A percentile compares a stretch with the other conserved stretches of the same genome.
These are phyloP conservation scores for Resseliella maxima DNA, from an alignment of 2,888 invertebrate genomes.

Conservation along the genomic window DNA sequence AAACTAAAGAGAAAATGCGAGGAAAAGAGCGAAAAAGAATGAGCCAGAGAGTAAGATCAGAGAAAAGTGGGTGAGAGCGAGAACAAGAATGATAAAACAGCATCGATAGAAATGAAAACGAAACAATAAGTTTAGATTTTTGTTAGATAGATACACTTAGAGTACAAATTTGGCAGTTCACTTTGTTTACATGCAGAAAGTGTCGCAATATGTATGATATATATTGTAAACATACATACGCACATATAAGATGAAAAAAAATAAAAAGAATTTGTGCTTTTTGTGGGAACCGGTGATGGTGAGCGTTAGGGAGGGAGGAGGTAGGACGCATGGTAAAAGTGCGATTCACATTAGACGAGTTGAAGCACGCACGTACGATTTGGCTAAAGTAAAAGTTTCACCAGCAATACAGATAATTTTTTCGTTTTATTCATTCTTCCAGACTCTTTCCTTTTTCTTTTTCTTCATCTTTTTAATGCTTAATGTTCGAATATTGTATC, in stretches of 20 bases:
- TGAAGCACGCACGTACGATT: conserved; percentile 20
- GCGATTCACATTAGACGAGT: not conserved
- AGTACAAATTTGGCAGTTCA: conserved; percentile 13
- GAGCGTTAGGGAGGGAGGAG: too few species aligned
- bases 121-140: conserved; percentile 8
- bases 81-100: not conserved
- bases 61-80: not conserved
- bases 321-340: too few species aligned
- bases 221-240: not conserved
- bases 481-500: not conserved
- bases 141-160: not conserved
- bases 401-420: not conserved
- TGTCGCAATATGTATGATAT: conserved; percentile 13
- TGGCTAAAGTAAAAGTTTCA: conserved; percentile 9
- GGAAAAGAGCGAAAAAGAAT: not conserved
- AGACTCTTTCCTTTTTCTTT: not conserved
- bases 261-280: not conserved
- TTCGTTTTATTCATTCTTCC: not conserved
- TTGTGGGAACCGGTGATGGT: not conserved
- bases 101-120: not conserved
- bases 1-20: too few species aligned
- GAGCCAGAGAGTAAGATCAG: not conserved
- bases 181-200: conserved; percentile 28
- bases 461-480: not conserved
- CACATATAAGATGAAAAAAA: not conserved